A percentile compares a stretch with the other conserved stretches of the same genome.
Evolutionary conservation across 1,140 invertebrate species (phyloP).

Genomic region (Neodiprion lecontei): DNA sequence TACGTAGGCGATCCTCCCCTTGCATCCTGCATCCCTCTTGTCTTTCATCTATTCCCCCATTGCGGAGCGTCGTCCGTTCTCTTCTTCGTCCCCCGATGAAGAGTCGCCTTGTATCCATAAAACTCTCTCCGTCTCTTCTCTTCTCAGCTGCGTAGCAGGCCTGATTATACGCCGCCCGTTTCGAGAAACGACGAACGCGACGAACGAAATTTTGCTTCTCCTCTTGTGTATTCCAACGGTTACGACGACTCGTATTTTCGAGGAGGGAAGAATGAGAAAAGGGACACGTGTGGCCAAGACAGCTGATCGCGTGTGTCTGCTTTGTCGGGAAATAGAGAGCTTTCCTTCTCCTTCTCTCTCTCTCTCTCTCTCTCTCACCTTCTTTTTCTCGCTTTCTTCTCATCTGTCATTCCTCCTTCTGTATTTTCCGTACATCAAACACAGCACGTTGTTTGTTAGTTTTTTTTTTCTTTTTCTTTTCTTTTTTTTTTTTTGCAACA

Average conservation of each 20-base stretch:
- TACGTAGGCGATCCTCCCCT: no score
- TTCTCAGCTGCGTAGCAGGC: no score
- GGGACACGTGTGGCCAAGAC: constrained; percentile 38
- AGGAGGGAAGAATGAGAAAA: constrained; percentile 23
- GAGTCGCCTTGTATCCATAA: no score
- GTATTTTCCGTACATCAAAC: no score
- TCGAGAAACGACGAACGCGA: no score
- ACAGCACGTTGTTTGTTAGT: constrained; percentile 1
- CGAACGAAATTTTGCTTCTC: no score
- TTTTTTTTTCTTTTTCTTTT: background rate
- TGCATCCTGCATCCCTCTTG: no score
- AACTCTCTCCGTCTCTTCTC: no score
- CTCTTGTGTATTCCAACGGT: no score
- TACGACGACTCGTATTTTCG: no score
- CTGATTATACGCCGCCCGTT: no score
- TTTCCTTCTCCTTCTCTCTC: background rate
- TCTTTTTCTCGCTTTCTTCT: constrained; percentile 27
- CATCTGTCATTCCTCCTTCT: constrained; percentile 31
- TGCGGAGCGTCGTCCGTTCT: constrained; percentile 22
- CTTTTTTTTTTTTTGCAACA: background rate
- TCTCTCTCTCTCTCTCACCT: background rate
- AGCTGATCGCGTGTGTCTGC: constrained; percentile 43
- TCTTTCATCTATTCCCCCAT: constrained; percentile 10
- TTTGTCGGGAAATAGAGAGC: background rate
- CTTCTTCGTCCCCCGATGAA: background rate